These are phyloP conservation scores for Lithobates sylvaticus DNA, from an alignment of 2,797 vertebrate genomes.

Conservation along the genomic window DNA sequence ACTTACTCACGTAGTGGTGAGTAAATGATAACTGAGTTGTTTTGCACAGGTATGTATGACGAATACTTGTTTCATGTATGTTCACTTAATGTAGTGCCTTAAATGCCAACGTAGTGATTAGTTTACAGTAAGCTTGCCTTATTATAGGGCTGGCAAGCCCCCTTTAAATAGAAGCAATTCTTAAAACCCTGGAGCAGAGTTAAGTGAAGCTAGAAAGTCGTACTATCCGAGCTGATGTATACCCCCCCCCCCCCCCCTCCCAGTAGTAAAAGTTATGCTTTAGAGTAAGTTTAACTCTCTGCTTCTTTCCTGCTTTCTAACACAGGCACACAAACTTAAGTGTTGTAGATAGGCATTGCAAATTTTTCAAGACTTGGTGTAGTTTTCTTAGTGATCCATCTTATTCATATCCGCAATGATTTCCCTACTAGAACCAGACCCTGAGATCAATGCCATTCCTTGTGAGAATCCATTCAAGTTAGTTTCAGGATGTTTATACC, in stretches of 20 bases:
- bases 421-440: constrained; percentile 55
- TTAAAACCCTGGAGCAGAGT: constrained; percentile 40
- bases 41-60: constrained; percentile 89
- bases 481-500: constrained; percentile 79
- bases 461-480: constrained; percentile 75
- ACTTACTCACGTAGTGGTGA: constrained; percentile 65
- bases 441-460: constrained; percentile 71
- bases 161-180: constrained; percentile 67
- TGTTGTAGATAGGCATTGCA: constrained; percentile 47
- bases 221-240: constrained; percentile 30
- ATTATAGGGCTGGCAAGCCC: constrained; percentile 83
- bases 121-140: constrained; percentile 88
- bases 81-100: constrained; percentile 86
- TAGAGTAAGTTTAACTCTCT: constrained; percentile 63
- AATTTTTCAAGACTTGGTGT: constrained; percentile 54
- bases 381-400: constrained; percentile 32
- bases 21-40: constrained; percentile 79
- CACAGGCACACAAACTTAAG: constrained; percentile 71
- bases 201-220: constrained; percentile 8
- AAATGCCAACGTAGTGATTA: constrained; percentile 84
- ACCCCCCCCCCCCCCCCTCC: neutral
- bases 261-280: constrained; percentile 54
- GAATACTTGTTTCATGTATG: constrained; percentile 77
- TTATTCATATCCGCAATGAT: constrained; percentile 73
- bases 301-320: constrained; percentile 58